Evolutionary conservation across 2,888 invertebrate genomes (phyloP).

Genomic region (Drosophila imparisetae): DNA sequence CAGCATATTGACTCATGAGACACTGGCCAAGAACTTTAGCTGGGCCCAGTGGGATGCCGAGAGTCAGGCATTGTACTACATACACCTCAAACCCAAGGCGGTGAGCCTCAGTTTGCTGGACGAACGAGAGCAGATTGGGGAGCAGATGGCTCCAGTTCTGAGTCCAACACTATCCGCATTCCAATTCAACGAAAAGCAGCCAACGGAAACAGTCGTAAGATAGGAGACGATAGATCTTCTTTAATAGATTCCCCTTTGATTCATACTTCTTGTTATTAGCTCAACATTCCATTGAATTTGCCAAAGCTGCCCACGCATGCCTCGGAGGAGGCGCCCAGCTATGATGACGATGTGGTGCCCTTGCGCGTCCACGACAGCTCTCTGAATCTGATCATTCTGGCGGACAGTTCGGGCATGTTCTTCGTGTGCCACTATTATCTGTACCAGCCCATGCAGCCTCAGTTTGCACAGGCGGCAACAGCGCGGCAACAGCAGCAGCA

Average conservation of each 20-base stretch:
- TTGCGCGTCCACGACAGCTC: constrained; percentile 92
- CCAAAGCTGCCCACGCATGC: constrained; percentile 88
- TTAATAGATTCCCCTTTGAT: background rate
- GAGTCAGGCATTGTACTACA: constrained; percentile 91
- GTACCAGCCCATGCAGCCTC: constrained; percentile 88
- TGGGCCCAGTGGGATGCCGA: constrained; percentile 95
- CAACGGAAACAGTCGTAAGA: constrained; percentile 93
- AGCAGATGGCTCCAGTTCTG: constrained; percentile 84
- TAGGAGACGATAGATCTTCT: background rate
- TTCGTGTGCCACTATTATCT: constrained; percentile 93
- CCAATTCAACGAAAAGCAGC: constrained; percentile 94
- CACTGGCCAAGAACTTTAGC: constrained; percentile 89
- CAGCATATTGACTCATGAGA: constrained; percentile 86
- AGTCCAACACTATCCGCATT: constrained; percentile 92
- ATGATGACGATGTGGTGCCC: constrained; percentile 93
- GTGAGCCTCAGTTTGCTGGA: constrained; percentile 88
- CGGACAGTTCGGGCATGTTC: constrained; percentile 90
- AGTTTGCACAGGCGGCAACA: constrained; percentile 79
- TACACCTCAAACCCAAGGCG: constrained; percentile 90
- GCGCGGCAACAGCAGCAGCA: constrained; percentile 29
- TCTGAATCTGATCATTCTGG: constrained; percentile 91
- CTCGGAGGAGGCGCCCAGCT: constrained; percentile 86
- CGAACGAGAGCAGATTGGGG: constrained; percentile 87
- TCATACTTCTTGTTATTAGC: constrained; percentile 84
- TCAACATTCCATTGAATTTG: constrained; percentile 93